phyloP scores from a whole-genome alignment of 2,113 vertebrate species.

The Monarcha castaneiventris region DNA sequence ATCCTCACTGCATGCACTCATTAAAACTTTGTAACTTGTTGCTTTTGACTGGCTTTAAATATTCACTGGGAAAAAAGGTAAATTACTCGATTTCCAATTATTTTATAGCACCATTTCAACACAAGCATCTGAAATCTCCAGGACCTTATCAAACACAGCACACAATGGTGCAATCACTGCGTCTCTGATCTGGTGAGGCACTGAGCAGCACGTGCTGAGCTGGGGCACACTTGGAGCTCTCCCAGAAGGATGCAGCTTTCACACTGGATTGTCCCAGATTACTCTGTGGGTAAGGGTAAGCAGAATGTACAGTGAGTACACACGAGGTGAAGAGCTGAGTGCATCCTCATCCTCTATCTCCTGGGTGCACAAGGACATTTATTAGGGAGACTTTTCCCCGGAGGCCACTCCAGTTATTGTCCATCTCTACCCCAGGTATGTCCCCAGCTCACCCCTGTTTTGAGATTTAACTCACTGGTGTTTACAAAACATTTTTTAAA shows the following conservation, averaged over 20 bases:
- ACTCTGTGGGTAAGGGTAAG: background rate
- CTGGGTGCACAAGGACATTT: background rate
- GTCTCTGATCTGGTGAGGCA: background rate
- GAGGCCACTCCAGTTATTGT: background rate
- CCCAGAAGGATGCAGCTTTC: background rate
- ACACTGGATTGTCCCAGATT: background rate
- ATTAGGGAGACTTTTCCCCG: background rate
- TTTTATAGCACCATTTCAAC: background rate
- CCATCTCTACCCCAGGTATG: background rate
- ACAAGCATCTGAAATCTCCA: background rate
- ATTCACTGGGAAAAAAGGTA: background rate
- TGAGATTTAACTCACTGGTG: background rate
- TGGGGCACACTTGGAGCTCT: background rate
- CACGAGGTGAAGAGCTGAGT: background rate
- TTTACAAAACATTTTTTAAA: background rate
- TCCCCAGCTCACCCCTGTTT: accelerated
- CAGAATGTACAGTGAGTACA: background rate
- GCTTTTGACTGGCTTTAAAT: background rate
- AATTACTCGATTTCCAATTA: background rate
- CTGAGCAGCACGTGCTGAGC: background rate
- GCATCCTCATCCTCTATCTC: background rate
- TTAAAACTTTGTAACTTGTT: background rate
- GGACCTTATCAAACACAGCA: background rate
- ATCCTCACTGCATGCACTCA: background rate
- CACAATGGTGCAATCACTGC: background rate